Conservation (phyloP, 2,113 vertebrate genomes). For the Gobio gobio region DNA sequence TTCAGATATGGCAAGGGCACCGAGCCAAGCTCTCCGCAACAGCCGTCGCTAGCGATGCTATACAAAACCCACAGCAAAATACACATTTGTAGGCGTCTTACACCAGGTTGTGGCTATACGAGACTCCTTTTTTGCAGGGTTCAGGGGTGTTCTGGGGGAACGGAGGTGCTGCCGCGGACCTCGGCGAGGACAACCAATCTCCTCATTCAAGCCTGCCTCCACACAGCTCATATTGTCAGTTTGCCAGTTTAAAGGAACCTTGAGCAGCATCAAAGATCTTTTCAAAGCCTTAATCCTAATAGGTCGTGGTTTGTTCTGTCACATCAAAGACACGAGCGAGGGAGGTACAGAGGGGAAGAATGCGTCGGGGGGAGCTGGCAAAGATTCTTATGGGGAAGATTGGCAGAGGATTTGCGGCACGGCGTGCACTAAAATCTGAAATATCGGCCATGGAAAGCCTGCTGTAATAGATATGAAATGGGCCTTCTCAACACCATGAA, state of each 20-base stretch:
- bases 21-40: constrained; percentile 60
- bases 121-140: constrained; percentile 32
- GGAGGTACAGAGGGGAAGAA: constrained; percentile 77
- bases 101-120: constrained; percentile 17
- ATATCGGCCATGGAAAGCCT: constrained; percentile 82
- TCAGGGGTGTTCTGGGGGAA: constrained; percentile 47
- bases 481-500: constrained; percentile 83
- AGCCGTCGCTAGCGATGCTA: constrained; percentile 50
- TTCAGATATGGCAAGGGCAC: constrained; percentile 65
- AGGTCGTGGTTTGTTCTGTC: constrained; percentile 86
- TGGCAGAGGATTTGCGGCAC: constrained; percentile 84
- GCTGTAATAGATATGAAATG: constrained; percentile 86
- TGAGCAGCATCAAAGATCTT: constrained; percentile 85
- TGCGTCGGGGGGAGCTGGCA: constrained; percentile 73
- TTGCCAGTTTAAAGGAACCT: constrained; percentile 82
- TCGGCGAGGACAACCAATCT: constrained; percentile 79
- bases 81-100: constrained; percentile 59
- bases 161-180: constrained; percentile 69
- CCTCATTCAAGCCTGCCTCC: constrained; percentile 80
- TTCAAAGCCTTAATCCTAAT: constrained; percentile 88
- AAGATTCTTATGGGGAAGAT: constrained; percentile 84
- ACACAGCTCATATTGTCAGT: constrained; percentile 84
- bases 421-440: constrained; percentile 81
- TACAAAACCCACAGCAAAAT: constrained; percentile 58
- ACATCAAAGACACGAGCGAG: constrained; percentile 79